Evolutionary conservation across 2,797 vertebrate species (phyloP).

Genomic region (Hoplostethus mediterraneus): DNA sequence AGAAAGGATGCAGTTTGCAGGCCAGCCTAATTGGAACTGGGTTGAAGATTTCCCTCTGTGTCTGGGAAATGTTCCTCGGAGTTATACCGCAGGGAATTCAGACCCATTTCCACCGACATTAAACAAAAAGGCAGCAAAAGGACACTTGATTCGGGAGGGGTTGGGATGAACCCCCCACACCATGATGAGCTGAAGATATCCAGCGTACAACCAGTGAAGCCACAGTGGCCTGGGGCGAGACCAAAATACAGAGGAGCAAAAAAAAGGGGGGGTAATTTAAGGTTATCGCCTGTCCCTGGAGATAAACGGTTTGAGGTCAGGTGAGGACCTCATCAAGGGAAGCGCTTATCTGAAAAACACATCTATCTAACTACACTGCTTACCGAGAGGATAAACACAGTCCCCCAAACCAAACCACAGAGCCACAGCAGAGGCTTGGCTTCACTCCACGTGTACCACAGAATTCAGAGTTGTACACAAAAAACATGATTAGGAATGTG

Average conservation of each 20-base stretch:
- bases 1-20: background rate
- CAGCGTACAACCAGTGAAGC: conserved; percentile 28
- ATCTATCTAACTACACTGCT: conserved; percentile 65
- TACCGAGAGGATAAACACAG: conserved; percentile 66
- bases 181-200: conserved; percentile 13
- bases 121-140: conserved; percentile 35
- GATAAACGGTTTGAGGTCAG: conserved; percentile 67
- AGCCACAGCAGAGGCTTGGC: conserved; percentile 29
- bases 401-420: conserved; percentile 44
- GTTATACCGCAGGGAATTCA: conserved; percentile 24
- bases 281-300: conserved; percentile 53
- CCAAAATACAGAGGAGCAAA: conserved; percentile 60
- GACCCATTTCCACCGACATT: conserved; percentile 41
- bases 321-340: conserved; percentile 63
- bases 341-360: conserved; percentile 65
- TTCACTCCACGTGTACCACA: conserved; percentile 21
- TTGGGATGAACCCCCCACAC: conserved; percentile 1
- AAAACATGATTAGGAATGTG: conserved; percentile 15
- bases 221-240: conserved; percentile 37
- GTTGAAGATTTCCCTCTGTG: conserved; percentile 16
- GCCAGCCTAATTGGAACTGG: conserved; percentile 8
- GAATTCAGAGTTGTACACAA: conserved; percentile 35
- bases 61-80: conserved; percentile 36
- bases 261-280: conserved; percentile 57
- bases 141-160: conserved; percentile 40